Evolutionary conservation across 2,113 vertebrate species (phyloP).

Genomic region (Chloroceryle aenea): DNA sequence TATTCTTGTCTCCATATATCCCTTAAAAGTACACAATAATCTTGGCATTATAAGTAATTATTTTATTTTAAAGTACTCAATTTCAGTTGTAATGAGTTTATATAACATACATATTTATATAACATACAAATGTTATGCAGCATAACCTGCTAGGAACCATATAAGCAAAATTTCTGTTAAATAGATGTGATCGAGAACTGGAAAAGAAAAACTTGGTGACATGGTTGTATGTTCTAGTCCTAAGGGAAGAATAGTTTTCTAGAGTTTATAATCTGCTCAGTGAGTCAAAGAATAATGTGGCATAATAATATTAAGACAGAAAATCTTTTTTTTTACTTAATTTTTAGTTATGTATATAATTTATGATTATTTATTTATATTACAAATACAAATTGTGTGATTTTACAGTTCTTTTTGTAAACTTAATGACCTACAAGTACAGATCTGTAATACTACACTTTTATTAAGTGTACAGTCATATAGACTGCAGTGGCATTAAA

Average conservation of each 20-base stretch:
- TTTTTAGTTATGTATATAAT: constrained; percentile 32
- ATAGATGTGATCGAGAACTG: not conserved
- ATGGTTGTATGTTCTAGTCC: constrained; percentile 28
- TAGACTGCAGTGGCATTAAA: not conserved
- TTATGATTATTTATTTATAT: not conserved
- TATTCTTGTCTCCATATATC: not conserved
- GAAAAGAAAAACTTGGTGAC: not conserved
- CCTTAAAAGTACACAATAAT: not conserved
- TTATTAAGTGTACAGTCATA: constrained; percentile 18
- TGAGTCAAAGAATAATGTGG: constrained; percentile 29
- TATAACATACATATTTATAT: too few relatives aligned
- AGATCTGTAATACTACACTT: not conserved
- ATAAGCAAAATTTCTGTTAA: not conserved
- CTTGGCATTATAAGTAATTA: not conserved
- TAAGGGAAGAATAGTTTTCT: constrained; percentile 42
- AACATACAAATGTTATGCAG: not conserved
- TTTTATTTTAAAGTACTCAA: not conserved
- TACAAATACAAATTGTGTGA: constrained; percentile 31
- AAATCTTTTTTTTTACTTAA: constrained; percentile 36
- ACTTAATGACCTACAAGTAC: not conserved
- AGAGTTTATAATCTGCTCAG: constrained; percentile 42
- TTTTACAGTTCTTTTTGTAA: constrained; percentile 53
- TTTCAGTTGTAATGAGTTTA: not conserved
- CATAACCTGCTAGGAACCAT: not conserved
- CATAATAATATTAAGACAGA: constrained; percentile 20